Evolutionary conservation across 1,140 invertebrate genomes (phyloP).

Genomic region (Drosophila saltans): DNA sequence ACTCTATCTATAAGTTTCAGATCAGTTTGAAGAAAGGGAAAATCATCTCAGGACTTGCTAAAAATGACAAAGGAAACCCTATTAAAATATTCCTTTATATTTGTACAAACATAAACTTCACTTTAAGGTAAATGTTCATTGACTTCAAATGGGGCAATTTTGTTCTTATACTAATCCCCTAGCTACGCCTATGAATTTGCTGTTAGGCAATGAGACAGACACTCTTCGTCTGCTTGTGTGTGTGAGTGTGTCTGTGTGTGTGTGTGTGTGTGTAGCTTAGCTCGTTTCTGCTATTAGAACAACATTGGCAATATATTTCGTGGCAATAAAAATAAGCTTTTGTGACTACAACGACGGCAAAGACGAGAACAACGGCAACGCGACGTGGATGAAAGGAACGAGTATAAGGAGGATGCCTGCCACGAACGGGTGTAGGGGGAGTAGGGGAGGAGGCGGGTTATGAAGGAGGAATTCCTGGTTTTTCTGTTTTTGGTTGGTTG

Average conservation of each 20-base stretch:
- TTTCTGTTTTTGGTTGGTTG: slow-evolving; percentile 26
- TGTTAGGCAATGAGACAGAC: slow-evolving; percentile 19
- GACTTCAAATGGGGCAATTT: no score
- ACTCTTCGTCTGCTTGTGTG: slow-evolving; percentile 9
- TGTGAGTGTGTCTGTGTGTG: slow-evolving; percentile 14
- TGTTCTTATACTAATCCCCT: background rate
- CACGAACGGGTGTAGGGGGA: background rate
- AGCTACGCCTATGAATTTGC: background rate
- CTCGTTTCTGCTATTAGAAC: slow-evolving; percentile 80
- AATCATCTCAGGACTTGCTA: no score
- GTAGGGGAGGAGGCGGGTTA: background rate
- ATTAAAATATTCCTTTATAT: no score
- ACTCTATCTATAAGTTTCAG: no score
- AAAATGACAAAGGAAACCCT: no score
- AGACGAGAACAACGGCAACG: background rate
- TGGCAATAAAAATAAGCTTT: slow-evolving; percentile 80
- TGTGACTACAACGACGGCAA: slow-evolving; percentile 47
- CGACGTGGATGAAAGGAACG: background rate
- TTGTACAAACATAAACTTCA: no score
- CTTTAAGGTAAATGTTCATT: no score
- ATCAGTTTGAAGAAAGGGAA: no score
- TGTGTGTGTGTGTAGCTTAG: slow-evolving; percentile 20
- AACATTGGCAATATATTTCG: slow-evolving; percentile 79
- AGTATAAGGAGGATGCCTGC: background rate
- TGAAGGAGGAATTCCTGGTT: slow-evolving; percentile 7